These are phyloP conservation scores for Cataglyphis livida DNA, from an alignment of 2,888 invertebrate genomes.

Conservation along the genomic window DNA sequence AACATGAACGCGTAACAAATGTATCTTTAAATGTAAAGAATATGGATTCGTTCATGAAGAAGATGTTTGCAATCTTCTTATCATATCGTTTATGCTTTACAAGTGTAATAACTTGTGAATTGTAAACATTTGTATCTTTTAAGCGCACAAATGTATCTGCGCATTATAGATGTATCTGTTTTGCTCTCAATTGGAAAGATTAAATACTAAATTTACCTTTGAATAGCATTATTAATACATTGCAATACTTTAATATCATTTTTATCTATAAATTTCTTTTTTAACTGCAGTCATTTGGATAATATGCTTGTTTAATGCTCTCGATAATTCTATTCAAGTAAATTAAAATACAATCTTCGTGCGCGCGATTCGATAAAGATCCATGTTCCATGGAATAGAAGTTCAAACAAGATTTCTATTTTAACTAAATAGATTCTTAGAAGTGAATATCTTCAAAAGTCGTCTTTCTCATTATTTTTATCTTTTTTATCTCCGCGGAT, in stretches of 20 bases:
- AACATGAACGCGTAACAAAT: neutral
- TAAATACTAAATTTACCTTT: neutral
- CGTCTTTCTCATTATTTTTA: neutral
- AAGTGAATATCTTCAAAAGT: neutral
- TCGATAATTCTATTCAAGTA: neutral
- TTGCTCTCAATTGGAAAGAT: neutral
- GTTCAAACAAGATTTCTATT: neutral
- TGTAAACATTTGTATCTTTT: neutral
- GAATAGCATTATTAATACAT: neutral
- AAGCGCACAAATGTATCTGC: constrained; percentile 1
- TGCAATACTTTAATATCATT: neutral
- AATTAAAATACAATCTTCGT: neutral
- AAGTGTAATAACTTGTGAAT: constrained; percentile 19
- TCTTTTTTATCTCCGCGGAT: neutral
- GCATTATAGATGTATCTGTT: neutral
- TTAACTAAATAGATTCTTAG: constrained; percentile 1
- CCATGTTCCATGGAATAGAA: neutral
- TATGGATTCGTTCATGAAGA: constrained; percentile 1
- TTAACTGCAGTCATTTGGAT: neutral
- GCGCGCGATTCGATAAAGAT: neutral
- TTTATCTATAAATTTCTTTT: neutral
- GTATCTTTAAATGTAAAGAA: neutral
- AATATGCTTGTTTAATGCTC: neutral
- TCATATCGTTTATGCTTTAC: constrained; percentile 8
- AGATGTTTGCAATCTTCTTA: constrained; percentile 14